Evolutionary conservation across 2,113 vertebrate genomes (phyloP).

Genomic region (Emydura subglobosa): DNA sequence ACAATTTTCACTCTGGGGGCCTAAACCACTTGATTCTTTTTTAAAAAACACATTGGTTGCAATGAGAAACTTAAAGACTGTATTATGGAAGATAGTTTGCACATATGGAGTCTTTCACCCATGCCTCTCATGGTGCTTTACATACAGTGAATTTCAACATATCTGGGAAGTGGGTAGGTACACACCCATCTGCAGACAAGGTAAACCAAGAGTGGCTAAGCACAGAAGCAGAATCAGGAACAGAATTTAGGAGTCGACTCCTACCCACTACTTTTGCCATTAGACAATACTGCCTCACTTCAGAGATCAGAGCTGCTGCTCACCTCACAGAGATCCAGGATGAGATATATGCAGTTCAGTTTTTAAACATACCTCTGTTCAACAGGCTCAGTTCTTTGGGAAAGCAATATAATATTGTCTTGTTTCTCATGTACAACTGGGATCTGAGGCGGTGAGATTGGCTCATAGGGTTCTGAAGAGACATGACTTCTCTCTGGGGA

Average conservation of each 20-base stretch:
- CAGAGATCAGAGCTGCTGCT: not conserved
- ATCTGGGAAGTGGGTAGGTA: not conserved
- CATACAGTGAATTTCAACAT: not conserved
- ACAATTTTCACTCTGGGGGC: not conserved
- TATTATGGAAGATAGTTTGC: not conserved
- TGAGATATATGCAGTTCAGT: not conserved
- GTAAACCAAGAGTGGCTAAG: not conserved
- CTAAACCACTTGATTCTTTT: not conserved
- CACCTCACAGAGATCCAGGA: not conserved
- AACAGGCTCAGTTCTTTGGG: conserved; percentile 88
- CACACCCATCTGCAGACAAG: not conserved
- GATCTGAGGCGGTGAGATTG: conserved; percentile 95
- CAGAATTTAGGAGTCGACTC: not conserved
- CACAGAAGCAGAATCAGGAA: not conserved
- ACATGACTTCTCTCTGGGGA: conserved; percentile 93
- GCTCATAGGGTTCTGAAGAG: conserved; percentile 92
- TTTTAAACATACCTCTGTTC: conserved; percentile 89
- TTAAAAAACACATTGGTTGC: not conserved
- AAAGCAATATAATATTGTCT: conserved; percentile 83
- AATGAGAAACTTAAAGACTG: not conserved
- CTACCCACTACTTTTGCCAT: not conserved
- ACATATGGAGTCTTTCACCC: not conserved
- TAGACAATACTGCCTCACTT: not conserved
- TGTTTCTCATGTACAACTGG: conserved; percentile 90
- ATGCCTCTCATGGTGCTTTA: not conserved